These are phyloP conservation scores for Brachyistius frenatus DNA, from an alignment of 2,113 vertebrate genomes.

Conservation along the genomic window DNA sequence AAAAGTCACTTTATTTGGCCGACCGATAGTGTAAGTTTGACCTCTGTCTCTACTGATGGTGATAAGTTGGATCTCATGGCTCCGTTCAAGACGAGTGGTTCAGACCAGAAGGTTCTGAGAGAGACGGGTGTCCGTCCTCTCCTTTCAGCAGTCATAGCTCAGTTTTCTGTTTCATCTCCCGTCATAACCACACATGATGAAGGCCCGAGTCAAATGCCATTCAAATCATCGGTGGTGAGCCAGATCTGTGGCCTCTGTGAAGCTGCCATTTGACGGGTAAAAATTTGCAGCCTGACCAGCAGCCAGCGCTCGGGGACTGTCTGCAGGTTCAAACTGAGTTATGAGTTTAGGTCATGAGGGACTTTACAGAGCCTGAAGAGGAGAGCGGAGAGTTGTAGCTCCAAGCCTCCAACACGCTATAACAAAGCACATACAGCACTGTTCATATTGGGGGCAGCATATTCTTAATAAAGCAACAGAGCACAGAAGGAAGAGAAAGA, in stretches of 20 bases:
- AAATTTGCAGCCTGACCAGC: constrained; percentile 38
- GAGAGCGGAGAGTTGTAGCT: constrained; percentile 3
- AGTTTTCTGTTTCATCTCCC: constrained; percentile 9
- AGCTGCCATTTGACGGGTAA: constrained; percentile 36
- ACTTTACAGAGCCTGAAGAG: constrained; percentile 16
- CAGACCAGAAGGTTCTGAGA: background rate
- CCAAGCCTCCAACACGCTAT: background rate
- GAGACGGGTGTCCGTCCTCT: background rate
- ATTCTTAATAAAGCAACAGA: background rate
- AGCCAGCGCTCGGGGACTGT: background rate
- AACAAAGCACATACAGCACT: constrained; percentile 6
- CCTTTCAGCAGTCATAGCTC: background rate
- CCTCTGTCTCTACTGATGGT: too few relatives aligned
- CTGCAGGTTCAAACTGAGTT: constrained; percentile 37
- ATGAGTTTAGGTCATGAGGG: constrained; percentile 15
- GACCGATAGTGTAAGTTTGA: too few relatives aligned
- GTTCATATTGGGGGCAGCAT: constrained; percentile 9
- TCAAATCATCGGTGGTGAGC: constrained; percentile 51
- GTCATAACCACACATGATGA: constrained; percentile 18
- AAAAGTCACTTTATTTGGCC: too few relatives aligned
- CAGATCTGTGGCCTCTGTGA: constrained; percentile 44
- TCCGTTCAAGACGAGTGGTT: too few relatives aligned
- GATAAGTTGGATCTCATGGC: too few relatives aligned
- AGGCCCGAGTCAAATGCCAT: constrained; percentile 62
- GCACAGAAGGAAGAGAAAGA: background rate